Conservation (phyloP, 2,888 invertebrate species). For the Macrosiphum euphorbiae region DNA sequence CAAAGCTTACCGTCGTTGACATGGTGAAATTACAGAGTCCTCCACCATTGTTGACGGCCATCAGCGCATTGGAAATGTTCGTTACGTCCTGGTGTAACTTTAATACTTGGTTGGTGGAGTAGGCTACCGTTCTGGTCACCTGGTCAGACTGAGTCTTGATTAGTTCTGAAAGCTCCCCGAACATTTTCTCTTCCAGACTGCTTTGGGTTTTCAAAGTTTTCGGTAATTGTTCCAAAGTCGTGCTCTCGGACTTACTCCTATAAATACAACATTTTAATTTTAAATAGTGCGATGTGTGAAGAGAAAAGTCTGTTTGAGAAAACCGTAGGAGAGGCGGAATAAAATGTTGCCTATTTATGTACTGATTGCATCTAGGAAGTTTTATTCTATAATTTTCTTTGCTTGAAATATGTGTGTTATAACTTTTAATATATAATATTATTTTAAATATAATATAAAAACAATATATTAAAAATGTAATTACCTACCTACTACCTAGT, state of each 20-base stretch:
- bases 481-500: too few relatives aligned
- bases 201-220: slow-evolving; percentile 48
- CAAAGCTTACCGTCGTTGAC: background rate
- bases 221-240: slow-evolving; percentile 41
- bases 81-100: slow-evolving; percentile 44
- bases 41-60: background rate
- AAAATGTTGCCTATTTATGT: too few relatives aligned
- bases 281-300: too few relatives aligned
- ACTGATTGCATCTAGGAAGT: background rate
- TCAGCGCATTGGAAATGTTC: slow-evolving; percentile 42
- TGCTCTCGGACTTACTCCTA: slow-evolving; percentile 24
- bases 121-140: slow-evolving; percentile 47
- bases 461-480: background rate
- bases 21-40: background rate
- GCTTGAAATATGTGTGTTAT: background rate
- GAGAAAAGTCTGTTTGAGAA: too few relatives aligned
- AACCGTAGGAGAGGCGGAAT: too few relatives aligned
- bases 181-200: slow-evolving; percentile 37
- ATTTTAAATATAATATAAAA: background rate
- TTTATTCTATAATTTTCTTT: background rate
- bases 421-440: background rate
- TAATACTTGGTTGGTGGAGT: slow-evolving; percentile 54
- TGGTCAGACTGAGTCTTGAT: slow-evolving; percentile 44
- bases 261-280: background rate
- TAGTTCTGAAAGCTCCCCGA: slow-evolving; percentile 50